Evolutionary conservation across 2,797 vertebrate genomes (phyloP).

Genomic region (Cyclopterus lumpus): DNA sequence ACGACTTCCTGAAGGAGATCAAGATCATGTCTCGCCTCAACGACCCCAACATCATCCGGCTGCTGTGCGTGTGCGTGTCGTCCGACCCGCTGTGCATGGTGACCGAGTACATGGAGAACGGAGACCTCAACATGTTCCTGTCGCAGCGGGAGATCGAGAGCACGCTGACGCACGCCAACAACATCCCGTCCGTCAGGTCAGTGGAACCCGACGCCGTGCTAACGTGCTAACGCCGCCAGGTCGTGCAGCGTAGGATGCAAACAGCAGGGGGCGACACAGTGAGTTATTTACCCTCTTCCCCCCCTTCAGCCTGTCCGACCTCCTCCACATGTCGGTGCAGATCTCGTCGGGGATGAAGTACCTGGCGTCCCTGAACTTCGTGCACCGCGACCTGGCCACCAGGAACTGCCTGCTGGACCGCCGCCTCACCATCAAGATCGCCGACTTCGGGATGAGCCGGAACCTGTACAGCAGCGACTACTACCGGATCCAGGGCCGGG

Average conservation of each 20-base stretch:
- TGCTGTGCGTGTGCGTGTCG: constrained; percentile 88
- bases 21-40: constrained; percentile 92
- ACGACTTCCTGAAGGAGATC: constrained; percentile 91
- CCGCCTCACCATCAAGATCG: constrained; percentile 96
- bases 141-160: constrained; percentile 87
- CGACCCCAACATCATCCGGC: constrained; percentile 90
- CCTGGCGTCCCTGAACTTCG: constrained; percentile 95
- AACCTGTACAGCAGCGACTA: constrained; percentile 98
- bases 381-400: constrained; percentile 96
- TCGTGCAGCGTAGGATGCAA: neutral
- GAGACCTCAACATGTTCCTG: constrained; percentile 87
- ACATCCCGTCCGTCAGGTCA: constrained; percentile 85
- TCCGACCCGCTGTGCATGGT: constrained; percentile 88
- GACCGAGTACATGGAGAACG: constrained; percentile 85
- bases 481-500: constrained; percentile 96
- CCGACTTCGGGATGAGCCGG: constrained; percentile 97
- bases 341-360: constrained; percentile 97
- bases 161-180: constrained; percentile 84
- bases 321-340: constrained; percentile 93
- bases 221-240: neutral
- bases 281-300: no score
- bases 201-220: neutral
- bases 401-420: constrained; percentile 96
- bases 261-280: neutral
- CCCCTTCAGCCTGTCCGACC: constrained; percentile 71